Conservation (phyloP, 1,140 invertebrate species). For the Carposina sasakii region DNA sequence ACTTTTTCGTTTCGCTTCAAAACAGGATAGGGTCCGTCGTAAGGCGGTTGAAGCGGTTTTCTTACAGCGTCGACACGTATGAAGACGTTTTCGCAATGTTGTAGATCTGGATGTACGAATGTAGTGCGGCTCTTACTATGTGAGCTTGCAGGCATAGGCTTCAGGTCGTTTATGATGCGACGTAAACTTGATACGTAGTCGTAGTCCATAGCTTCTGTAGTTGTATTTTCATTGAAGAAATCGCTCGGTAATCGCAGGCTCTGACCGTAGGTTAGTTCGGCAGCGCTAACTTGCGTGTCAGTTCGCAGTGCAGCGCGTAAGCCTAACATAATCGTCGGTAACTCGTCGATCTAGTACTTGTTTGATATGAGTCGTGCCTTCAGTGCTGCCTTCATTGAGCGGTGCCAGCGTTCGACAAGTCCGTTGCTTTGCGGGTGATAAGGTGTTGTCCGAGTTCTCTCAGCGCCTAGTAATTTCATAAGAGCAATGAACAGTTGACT, state of each 20-base stretch:
- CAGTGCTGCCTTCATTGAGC: conserved; percentile 51
- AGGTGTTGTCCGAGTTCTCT: conserved; percentile 40
- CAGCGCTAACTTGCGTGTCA: conserved; percentile 28
- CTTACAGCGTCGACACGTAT: conserved; percentile 22
- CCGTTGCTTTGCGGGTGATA: conserved; percentile 57
- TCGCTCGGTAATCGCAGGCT: conserved; percentile 24
- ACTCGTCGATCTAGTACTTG: conserved; percentile 28
- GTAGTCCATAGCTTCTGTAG: too few species aligned
- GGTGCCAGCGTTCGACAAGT: conserved; percentile 48
- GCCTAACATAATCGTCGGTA: conserved; percentile 47
- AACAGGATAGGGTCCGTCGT: conserved; percentile 27
- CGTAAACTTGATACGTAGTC: too few species aligned
- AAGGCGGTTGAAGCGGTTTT: conserved; percentile 21
- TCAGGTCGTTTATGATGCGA: too few species aligned
- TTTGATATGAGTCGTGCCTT: conserved; percentile 16
- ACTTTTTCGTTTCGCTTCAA: conserved; percentile 14
- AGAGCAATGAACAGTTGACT: conserved; percentile 33
- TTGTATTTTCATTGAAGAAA: too few species aligned
- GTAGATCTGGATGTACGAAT: conserved; percentile 25
- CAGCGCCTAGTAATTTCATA: conserved; percentile 24
- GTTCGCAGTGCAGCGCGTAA: conserved; percentile 18
- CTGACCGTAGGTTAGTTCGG: conserved; percentile 25
- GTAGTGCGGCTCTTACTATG: conserved; percentile 20
- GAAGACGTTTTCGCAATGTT: conserved; percentile 22
- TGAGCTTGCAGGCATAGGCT: too few species aligned